Evolutionary conservation across 2,113 vertebrate species (phyloP).

Genomic region (Hyperoodon ampullatus): DNA sequence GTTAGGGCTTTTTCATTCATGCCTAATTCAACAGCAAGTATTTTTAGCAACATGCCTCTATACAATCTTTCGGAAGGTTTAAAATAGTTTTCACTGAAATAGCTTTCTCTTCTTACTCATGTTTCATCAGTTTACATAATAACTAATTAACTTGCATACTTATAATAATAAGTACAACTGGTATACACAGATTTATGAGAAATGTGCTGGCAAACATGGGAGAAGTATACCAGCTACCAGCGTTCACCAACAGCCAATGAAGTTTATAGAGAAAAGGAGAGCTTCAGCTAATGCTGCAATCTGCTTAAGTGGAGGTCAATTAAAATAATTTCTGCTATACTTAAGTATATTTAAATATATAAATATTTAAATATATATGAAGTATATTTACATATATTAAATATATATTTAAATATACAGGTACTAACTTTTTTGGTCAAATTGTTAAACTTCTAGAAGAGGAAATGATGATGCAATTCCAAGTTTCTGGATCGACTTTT

Average conservation of each 20-base stretch:
- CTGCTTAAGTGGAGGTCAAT: background rate
- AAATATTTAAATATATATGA: background rate
- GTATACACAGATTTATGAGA: background rate
- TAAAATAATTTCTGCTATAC: background rate
- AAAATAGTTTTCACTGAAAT: conserved; percentile 36
- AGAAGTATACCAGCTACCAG: background rate
- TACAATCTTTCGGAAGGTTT: background rate
- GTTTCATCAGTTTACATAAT: conserved; percentile 20
- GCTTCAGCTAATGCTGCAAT: background rate
- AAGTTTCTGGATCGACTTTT: background rate
- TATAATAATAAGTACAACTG: background rate
- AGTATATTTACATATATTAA: background rate
- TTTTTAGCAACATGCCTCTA: conserved; percentile 34
- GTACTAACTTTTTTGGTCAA: background rate
- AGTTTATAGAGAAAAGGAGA: background rate
- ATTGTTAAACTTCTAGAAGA: background rate
- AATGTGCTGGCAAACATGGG: background rate
- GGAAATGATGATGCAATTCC: background rate
- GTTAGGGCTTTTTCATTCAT: background rate
- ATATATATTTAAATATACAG: background rate
- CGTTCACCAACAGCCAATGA: background rate
- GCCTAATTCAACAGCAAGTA: background rate
- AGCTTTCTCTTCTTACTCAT: conserved; percentile 15
- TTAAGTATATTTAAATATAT: background rate
- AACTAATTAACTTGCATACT: conserved; percentile 1